Evolutionary conservation across 2,888 invertebrate genomes (phyloP).

Genomic region (Thecophora atra): DNA sequence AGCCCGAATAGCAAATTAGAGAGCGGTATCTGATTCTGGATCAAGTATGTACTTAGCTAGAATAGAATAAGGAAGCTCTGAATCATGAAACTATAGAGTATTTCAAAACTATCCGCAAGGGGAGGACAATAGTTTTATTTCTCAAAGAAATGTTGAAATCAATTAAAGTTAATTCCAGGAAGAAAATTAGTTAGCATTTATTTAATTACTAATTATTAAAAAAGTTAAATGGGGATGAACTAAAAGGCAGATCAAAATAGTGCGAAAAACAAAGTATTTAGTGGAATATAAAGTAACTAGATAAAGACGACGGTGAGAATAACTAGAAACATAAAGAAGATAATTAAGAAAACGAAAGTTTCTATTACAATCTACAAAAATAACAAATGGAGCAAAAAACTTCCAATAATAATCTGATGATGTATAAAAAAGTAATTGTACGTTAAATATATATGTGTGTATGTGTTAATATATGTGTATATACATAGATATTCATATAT

Average conservation of each 20-base stretch:
- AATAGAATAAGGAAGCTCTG: constrained; percentile 8
- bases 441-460: neutral
- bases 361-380: too few species aligned
- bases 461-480: neutral
- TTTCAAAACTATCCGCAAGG: too few species aligned
- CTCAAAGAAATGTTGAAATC: too few species aligned
- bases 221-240: neutral
- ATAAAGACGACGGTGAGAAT: too few species aligned
- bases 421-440: neutral
- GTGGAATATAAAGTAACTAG: too few species aligned
- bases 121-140: too few species aligned
- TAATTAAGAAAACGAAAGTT: too few species aligned
- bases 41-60: constrained; percentile 35
- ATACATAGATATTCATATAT: neutral
- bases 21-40: neutral
- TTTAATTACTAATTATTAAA: neutral
- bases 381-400: neutral
- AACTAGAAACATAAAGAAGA: too few species aligned
- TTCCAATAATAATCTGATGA: neutral
- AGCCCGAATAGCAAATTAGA: constrained; percentile 72
- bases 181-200: neutral
- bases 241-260: neutral
- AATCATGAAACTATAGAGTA: neutral
- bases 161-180: too few species aligned
- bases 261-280: neutral